Evolutionary conservation across 2,888 invertebrate species (phyloP).

Genomic region (Stenodema calcarata): DNA sequence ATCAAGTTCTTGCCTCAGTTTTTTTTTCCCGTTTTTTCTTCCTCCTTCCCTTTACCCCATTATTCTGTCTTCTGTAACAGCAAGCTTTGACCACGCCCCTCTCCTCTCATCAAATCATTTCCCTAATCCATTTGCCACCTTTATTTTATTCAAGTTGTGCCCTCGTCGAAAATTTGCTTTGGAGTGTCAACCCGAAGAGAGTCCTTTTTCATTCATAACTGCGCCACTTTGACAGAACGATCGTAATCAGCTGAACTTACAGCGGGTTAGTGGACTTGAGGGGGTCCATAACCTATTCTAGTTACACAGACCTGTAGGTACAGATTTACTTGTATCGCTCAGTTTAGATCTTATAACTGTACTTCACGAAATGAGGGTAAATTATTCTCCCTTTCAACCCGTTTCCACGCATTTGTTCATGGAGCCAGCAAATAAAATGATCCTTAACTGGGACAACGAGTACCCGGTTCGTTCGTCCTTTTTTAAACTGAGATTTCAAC

Average conservation of each 20-base stretch:
- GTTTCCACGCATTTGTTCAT: neutral
- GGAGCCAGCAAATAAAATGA: neutral
- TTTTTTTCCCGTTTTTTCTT: constrained; percentile 7
- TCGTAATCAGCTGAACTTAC: too few relatives aligned
- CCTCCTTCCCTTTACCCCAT: neutral
- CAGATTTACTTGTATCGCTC: too few relatives aligned
- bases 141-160: neutral
- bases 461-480: too few relatives aligned
- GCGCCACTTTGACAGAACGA: too few relatives aligned
- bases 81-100: neutral
- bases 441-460: too few relatives aligned
- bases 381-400: too few relatives aligned
- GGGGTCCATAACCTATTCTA: too few relatives aligned
- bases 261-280: too few relatives aligned
- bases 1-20: neutral
- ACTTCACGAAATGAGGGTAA: too few relatives aligned
- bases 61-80: neutral
- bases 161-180: neutral
- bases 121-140: constrained; percentile 30
- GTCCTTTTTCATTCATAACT: neutral
- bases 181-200: neutral
- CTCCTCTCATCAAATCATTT: neutral
- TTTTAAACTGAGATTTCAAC: too few relatives aligned
- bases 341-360: too few relatives aligned
- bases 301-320: too few relatives aligned